Base-by-base conservation (phyloP, 1,140 invertebrate species). In the Nebria ingens region DNA sequence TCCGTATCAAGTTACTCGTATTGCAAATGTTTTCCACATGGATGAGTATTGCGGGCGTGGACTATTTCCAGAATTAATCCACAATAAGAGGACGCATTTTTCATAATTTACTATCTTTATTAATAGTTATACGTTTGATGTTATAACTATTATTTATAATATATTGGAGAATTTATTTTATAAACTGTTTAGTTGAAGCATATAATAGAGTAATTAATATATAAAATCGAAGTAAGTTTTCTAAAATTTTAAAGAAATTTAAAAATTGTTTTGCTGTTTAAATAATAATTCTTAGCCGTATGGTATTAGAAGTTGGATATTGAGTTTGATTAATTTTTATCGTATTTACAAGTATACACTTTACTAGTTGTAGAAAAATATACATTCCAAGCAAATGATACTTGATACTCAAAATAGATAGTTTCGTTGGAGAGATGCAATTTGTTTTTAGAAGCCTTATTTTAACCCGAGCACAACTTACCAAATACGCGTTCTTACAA, bases 61-160 rank as follows among this genome's bases (percentile, higher is more conserved):
- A 59, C 53, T 51, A 55, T 58, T 52, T 59, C 52, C 38, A 58
- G 58, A 57, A 56, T 54, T 58, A 55, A 62, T 62, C 56, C 56
- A 22, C 23, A 29, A 45, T 54, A 60, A 60, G 56, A 59, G 22
- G 56, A 55, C 54, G 56, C 61, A 62, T 60, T 60, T 62, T 62
- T 62, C 61, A 62, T 62, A 62, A 62, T 62, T 62, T 60, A 49
- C 61, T 58, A 58, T 62, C 17, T 60, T 60, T 56, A 58, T 53
- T 56, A 55, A 57, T 50, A 55, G 50, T 52, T 53, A 56, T 53
- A 56, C 55, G 56, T 29, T 49, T n/a, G 25, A n/a, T 34, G 6
- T n/a, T n/a, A n/a, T n/a, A n/a, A n/a, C n/a, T n/a, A n/a, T n/a
- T n/a, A n/a, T n/a, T n/a, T n/a, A n/a, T n/a, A n/a, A n/a, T n/a